A percentile compares a stretch with the other conserved stretches of the same genome.
Evolutionary conservation across 92 coral and sea anemone genomes (phyloP).

Genomic region (Actinostola sp.): DNA sequence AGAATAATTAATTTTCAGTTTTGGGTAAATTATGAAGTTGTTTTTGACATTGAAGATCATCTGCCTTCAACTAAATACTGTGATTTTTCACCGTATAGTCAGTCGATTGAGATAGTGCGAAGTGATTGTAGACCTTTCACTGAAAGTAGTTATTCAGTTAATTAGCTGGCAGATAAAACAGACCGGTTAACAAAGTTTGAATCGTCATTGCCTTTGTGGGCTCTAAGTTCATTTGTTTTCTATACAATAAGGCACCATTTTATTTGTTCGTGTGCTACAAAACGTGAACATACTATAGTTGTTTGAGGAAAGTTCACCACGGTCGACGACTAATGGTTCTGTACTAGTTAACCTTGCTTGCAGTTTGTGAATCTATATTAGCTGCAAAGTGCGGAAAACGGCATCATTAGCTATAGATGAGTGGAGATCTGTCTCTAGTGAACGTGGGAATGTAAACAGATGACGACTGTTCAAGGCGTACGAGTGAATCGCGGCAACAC

Average conservation of each 20-base stretch:
- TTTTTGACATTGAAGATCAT: too few relatives aligned
- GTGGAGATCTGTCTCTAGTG: background rate
- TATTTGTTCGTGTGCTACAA: too few relatives aligned
- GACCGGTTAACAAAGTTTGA: conserved; percentile 22
- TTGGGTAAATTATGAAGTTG: too few relatives aligned
- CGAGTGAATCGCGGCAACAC: background rate
- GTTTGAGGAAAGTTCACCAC: too few relatives aligned
- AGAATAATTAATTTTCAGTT: too few relatives aligned
- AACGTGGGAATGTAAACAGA: conserved; percentile 21
- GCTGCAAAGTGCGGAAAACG: conserved; percentile 18
- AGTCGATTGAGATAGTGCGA: too few relatives aligned
- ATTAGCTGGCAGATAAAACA: background rate
- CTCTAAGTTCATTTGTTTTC: conserved; percentile 16
- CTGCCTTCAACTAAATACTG: too few relatives aligned
- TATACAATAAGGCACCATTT: conserved; percentile 21
- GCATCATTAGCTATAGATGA: background rate
- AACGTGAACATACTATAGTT: too few relatives aligned
- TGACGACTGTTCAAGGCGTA: conserved; percentile 9
- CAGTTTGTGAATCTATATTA: conserved; percentile 19
- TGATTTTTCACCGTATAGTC: too few relatives aligned
- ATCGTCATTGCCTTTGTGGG: conserved; percentile 1
- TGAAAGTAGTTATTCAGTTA: background rate
- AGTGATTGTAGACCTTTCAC: too few relatives aligned
- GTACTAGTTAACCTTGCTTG: conserved; percentile 6
- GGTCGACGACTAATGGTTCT: background rate